Base-by-base conservation (phyloP, 2,888 invertebrate genomes). In the Silvanus unidentatus region DNA sequence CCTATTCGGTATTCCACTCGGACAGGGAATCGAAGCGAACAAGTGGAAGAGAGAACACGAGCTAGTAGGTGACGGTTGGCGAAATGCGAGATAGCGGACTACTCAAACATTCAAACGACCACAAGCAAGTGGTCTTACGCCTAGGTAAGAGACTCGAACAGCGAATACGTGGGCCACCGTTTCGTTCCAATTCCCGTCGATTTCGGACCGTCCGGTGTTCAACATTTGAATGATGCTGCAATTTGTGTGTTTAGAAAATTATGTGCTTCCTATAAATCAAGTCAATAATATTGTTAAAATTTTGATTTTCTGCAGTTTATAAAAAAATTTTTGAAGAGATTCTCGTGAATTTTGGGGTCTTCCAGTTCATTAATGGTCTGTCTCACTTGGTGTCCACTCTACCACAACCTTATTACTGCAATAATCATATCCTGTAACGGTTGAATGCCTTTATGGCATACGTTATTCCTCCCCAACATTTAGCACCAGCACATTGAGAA, bases 361-460 rank as follows among this genome's bases (percentile, higher is more conserved):
- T 62, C 58, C 62, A 60, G 54, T 58, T 59, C 59, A 63, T 60
- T 61, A 63, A 63, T 59, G 52, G 54, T 54, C 56, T 60, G 55
- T 63, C 62, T 61, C 59, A 55, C 58, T 60, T 45, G 46, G 55
- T 52, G 57, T 53, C 62, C 61, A 57, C 54, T 60, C 57, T 63
- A 62, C 59, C 66, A 59, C 65, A 59, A 62, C 64, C 64, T 62
- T 63, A 66, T 66, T 65, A 61, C 66, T 65, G 61, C 64, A 62
- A 65, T 55, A 64, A 63, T 68, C 68, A 67, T 68, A 68, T 69
- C 69, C 69, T 66, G 69, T 61, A 55, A 64, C 60, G 66, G 64
- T 62, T 65, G 62, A 66, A 66, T 66, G 64, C 62, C 52, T 56
- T 45, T 44, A 45, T 42, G 52, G 55, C 50, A 53, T 52, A 52